Evolutionary conservation across 2,113 vertebrate species (phyloP).

Genomic region (Daboia siamensis): DNA sequence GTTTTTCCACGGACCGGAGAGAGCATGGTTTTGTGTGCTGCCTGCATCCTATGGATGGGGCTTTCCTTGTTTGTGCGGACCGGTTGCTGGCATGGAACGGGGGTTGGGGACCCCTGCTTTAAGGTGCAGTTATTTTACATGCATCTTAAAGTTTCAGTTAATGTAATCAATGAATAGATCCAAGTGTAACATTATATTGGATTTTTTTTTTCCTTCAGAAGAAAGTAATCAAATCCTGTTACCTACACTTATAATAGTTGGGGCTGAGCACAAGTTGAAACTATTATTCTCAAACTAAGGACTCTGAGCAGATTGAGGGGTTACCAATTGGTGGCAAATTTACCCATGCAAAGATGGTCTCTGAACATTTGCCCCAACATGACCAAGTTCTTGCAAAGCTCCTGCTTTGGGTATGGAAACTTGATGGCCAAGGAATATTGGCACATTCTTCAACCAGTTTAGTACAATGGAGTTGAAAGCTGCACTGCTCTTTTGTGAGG

Average conservation of each 20-base stretch:
- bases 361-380: not conserved
- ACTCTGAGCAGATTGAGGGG: not conserved
- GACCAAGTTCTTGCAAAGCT: not conserved
- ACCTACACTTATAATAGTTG: not conserved
- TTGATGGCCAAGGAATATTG: not conserved
- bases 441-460: not conserved
- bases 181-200: not conserved
- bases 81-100: too few species aligned
- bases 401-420: not conserved
- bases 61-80: too few species aligned
- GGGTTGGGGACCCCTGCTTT: too few species aligned
- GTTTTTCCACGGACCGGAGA: too few species aligned
- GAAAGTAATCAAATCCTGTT: not conserved
- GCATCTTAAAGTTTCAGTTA: not conserved
- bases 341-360: not conserved
- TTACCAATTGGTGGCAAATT: not conserved
- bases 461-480: not conserved
- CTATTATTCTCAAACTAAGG: not conserved
- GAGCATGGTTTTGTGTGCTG: too few species aligned
- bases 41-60: too few species aligned
- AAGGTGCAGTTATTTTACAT: not conserved
- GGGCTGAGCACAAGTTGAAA: not conserved
- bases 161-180: not conserved
- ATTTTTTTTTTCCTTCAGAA: not conserved
- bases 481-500: not conserved